Evolutionary conservation across 2,888 invertebrate species (phyloP).

Genomic region (Pachycephus smyrnensis): DNA sequence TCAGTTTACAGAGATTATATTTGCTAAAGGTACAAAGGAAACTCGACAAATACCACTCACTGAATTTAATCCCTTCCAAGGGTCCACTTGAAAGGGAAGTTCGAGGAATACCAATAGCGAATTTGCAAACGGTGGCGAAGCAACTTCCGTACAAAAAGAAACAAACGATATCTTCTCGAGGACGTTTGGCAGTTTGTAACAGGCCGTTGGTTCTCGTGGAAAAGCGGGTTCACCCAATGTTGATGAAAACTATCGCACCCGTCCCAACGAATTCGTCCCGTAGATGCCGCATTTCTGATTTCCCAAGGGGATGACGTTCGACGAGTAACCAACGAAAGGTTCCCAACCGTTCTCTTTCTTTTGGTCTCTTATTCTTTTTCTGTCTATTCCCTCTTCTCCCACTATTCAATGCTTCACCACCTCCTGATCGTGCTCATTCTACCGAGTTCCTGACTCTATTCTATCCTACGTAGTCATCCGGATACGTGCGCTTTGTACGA

Average conservation of each 20-base stretch:
- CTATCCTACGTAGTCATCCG: neutral
- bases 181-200: neutral
- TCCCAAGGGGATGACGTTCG: neutral
- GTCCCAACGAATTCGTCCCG: neutral
- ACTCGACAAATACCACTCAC: neutral
- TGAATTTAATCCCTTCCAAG: neutral
- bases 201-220: neutral
- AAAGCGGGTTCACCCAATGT: neutral
- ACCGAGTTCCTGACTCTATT: neutral
- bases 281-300: slow-evolving; percentile 5
- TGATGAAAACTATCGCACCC: neutral
- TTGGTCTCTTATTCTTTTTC: neutral
- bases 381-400: neutral
- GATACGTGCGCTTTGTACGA: neutral
- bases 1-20: neutral
- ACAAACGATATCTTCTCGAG: neutral
- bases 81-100: neutral
- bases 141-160: neutral
- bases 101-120: neutral
- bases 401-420: neutral
- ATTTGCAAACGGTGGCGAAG: neutral
- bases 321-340: neutral
- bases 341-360: neutral
- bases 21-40: neutral
- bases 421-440: neutral